These are phyloP conservation scores for Acromyrmex heyeri DNA, from an alignment of 1,140 invertebrate species.

Conservation along the genomic window DNA sequence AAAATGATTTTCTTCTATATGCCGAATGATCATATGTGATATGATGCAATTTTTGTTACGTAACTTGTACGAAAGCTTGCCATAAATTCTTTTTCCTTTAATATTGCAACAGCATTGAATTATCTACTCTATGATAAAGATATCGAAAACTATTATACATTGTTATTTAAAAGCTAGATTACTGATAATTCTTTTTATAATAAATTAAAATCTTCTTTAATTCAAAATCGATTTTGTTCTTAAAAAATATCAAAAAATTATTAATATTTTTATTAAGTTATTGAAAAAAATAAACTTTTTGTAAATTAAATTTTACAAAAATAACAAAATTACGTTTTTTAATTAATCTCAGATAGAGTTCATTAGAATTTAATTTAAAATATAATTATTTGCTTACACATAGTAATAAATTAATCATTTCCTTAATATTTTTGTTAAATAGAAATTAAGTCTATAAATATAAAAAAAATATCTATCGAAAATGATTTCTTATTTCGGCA, in stretches of 20 bases:
- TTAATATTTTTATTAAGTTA: neutral
- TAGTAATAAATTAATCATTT: neutral
- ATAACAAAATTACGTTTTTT: neutral
- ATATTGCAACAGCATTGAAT: neutral
- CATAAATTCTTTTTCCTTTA: constrained; percentile 8
- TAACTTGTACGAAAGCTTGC: constrained; percentile 6
- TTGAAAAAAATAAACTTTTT: neutral
- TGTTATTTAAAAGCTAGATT: too few relatives aligned
- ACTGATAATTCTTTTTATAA: neutral
- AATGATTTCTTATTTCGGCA: neutral
- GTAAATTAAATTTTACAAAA: neutral
- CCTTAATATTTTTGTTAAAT: neutral
- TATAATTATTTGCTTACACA: neutral
- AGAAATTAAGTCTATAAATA: neutral
- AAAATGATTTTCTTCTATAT: constrained; percentile 10
- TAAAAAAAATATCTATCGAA: neutral
- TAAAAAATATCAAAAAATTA: neutral
- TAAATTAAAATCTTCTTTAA: neutral
- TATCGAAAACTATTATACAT: neutral
- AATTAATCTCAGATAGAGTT: neutral
- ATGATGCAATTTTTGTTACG: constrained; percentile 20
- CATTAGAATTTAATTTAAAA: neutral
- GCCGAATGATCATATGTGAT: neutral
- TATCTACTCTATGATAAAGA: constrained; percentile 17
- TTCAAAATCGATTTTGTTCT: neutral